Percentiles rank a stretch among this genome's conserved stretches.
phyloP scores from a whole-genome alignment of 2,797 vertebrate species.

The Bovichtus variegatus region DNA sequence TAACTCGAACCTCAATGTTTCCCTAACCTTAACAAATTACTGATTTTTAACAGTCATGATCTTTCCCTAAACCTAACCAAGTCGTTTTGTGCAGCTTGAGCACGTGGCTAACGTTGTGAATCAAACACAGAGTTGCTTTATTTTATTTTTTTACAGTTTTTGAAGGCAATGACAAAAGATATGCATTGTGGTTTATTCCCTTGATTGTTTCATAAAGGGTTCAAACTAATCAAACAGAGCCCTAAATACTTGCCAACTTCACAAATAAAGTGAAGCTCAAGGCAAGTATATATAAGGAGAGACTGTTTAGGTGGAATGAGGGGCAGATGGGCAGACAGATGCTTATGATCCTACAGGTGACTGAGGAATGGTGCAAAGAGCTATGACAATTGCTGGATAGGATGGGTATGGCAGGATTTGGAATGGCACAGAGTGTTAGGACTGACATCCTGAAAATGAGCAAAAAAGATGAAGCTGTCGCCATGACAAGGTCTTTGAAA shows the following conservation, averaged over 20 bases:
- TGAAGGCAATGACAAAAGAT: not conserved
- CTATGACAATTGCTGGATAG: not conserved
- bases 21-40: not conserved
- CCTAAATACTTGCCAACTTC: not conserved
- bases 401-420: not conserved
- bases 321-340: not conserved
- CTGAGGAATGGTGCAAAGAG: not conserved
- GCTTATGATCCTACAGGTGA: not conserved
- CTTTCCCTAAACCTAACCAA: no score
- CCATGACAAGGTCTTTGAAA: not conserved
- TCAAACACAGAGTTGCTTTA: no score
- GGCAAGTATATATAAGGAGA: not conserved
- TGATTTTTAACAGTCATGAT: no score
- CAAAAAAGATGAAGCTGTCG: not conserved
- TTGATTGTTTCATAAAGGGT: no score
- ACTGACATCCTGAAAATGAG: not conserved
- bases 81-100: no score
- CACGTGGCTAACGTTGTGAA: no score
- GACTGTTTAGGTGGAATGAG: no score
- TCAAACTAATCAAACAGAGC: not conserved
- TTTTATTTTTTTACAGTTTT: not conserved
- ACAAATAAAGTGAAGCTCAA: not conserved
- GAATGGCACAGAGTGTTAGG: not conserved
- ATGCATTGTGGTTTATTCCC: not conserved
- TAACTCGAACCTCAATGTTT: not conserved